Evolutionary conservation across 2,888 invertebrate species (phyloP), one percentile per base, ranked within the genome.

Genomic region (Oscheius onirici): DNA sequence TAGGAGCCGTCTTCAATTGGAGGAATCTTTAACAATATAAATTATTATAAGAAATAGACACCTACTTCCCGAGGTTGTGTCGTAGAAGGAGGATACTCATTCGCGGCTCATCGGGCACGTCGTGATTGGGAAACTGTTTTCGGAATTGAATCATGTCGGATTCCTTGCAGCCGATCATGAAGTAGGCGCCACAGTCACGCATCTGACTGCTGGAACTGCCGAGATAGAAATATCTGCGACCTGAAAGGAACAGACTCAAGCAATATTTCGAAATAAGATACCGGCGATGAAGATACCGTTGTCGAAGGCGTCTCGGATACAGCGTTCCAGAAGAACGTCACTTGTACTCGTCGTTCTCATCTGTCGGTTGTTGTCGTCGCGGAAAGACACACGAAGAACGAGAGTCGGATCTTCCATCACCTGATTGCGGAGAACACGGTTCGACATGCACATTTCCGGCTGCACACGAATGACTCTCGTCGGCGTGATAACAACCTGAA

Each of bases 1-100:
- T 88, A 2, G 89, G 87, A 44, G 87, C 82, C 34, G 77, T 83
- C 55, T 75, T 74, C 20, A 84, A 72, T n/a, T 72, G 73, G 5
- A 80, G 77, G 72, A 87, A 87, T 17, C 81, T 69, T n/a, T 81
- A 84, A 68, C 13, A 0, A 11, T 6, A 15, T 13, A 49, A 10
- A 52, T 24, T 1, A 8, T 28, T 5, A 17, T 26, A 15, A 17
- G 10, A 28, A 3, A 17, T 11, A 28, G 28, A 26, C 2, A 49
- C 11, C 13, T 41, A 63, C 63, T 26, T 66, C 54, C 66, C 66
- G 22, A 66, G 66, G 20, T 44, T 58, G n/a, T 68, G 17, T 17
- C 67, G 17, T n/a, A 54, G 34, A 13, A 55, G 22, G 5, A 43
- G 28, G 28, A 68, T 68, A 41, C 67, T 68, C 13, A 55, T 22